Evolutionary conservation across 2,888 invertebrate species (phyloP), one percentile per base, ranked within the genome.

Genomic region (Brachyptera putata): DNA sequence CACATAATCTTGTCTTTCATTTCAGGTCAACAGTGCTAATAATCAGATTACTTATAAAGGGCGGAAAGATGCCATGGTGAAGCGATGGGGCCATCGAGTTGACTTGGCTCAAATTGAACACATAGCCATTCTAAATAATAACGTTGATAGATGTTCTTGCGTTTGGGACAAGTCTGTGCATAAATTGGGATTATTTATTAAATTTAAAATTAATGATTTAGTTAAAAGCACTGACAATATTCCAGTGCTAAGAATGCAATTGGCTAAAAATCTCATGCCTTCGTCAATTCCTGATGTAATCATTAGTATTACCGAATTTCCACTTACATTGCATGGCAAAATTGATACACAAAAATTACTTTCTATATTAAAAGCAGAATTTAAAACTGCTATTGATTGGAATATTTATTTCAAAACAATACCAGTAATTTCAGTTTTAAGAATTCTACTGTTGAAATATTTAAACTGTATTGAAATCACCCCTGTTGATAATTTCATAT

Each of bases 61-160:
- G 0, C 80, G 94, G 49, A 79, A 74, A 64, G 87, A 91, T 74
- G 80, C 82, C 65, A 74, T 84, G 24, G 76, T 92, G 5, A 95
- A 95, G 76, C 79, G 90, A 71, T 85, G 86, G 72, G 92, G 92
- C 0, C 79, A 83, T 67, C 84, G 84, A 75, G 71, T 91, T 3
- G 81, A 84, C 71, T 73, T 89, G 46, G 73, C 75, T 37, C 68
- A 74, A 34, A 79, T 89, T 59, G 85, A 87, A 72, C 70, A 69
- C 57, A 67, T 66, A 18, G 72, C 77, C n/a, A 76, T 76, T 70
- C 71, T 75, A 64, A 74, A 78, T 64, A 73, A 76, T 7, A 73
- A 72, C 64, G 74, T 86, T 3, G 74, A 74, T 64, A 75, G 78
- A 60, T 81, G 80, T 68, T 76, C 77, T 30, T 80, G 82, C 66